Conservation (phyloP, 2,797 vertebrate species). For the Scomberomorus guttatus region DNA sequence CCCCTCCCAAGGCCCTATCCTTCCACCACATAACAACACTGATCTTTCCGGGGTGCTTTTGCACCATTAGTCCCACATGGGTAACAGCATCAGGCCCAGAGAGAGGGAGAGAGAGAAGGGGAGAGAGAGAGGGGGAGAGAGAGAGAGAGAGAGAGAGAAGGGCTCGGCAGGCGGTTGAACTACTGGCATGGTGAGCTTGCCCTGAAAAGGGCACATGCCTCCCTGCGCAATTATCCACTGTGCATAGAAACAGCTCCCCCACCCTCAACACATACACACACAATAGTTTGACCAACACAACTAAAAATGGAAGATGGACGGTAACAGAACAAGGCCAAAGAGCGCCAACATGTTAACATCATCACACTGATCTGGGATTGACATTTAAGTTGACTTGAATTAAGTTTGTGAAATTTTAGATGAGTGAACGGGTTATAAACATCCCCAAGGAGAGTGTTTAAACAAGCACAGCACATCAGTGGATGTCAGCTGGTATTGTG, state of each 20-base stretch:
- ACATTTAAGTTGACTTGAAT: slow-evolving; percentile 55
- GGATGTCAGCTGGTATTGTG: slow-evolving; percentile 51
- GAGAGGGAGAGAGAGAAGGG: slow-evolving; percentile 19
- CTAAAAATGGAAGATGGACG: slow-evolving; percentile 79
- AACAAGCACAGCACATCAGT: slow-evolving; percentile 37
- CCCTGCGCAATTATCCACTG: slow-evolving; percentile 78
- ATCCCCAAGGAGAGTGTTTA: slow-evolving; percentile 47
- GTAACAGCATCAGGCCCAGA: slow-evolving; percentile 59
- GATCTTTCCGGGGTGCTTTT: slow-evolving; percentile 67
- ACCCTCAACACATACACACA: slow-evolving; percentile 53
- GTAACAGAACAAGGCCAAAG: slow-evolving; percentile 62
- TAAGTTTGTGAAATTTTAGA: slow-evolving; percentile 70
- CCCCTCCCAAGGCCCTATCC: slow-evolving; percentile 56
- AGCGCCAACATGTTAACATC: slow-evolving; percentile 51
- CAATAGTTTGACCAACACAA: slow-evolving; percentile 71
- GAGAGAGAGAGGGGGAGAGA: background rate
- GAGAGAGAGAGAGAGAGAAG: background rate
- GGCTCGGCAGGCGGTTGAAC: slow-evolving; percentile 68
- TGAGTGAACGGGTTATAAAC: slow-evolving; percentile 38
- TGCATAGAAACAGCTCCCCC: slow-evolving; percentile 76
- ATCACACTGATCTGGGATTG: slow-evolving; percentile 25
- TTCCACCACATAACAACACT: slow-evolving; percentile 53
- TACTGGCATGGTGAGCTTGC: slow-evolving; percentile 77
- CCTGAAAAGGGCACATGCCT: slow-evolving; percentile 82
- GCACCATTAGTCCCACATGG: slow-evolving; percentile 75